phyloP scores from a whole-genome alignment of 1,140 invertebrate genomes.

The Dendroctonus valens region DNA sequence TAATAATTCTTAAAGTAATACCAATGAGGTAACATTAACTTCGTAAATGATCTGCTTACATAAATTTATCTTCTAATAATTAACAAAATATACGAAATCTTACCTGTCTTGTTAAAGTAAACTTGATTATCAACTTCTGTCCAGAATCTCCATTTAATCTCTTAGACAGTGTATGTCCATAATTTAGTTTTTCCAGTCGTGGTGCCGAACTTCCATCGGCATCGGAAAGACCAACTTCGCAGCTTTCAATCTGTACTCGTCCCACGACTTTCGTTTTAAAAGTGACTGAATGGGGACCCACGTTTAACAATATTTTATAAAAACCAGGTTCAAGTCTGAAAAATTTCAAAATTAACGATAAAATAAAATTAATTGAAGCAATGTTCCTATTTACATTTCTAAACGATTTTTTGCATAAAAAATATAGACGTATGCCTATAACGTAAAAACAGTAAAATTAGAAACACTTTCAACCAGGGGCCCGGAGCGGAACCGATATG shows the following conservation, averaged over 20 bases:
- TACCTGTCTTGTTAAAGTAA: conserved; percentile 71
- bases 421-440: too few relatives aligned
- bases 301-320: conserved; percentile 77
- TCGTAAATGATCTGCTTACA: too few relatives aligned
- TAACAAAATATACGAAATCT: neutral
- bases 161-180: conserved; percentile 68
- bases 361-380: neutral
- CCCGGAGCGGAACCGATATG: too few relatives aligned
- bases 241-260: conserved; percentile 69
- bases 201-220: conserved; percentile 82
- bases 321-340: conserved; percentile 70
- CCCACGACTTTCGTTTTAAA: conserved; percentile 73
- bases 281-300: conserved; percentile 64
- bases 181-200: conserved; percentile 70
- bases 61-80: too few relatives aligned
- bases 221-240: conserved; percentile 88
- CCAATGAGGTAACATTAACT: too few relatives aligned
- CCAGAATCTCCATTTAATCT: conserved; percentile 80
- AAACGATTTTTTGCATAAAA: too few relatives aligned
- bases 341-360: neutral
- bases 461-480: too few relatives aligned
- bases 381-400: too few relatives aligned
- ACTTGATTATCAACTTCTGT: conserved; percentile 85
- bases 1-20: too few relatives aligned
- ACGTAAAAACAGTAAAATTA: too few relatives aligned